Conservation (phyloP, 1,140 invertebrate species). For the Ips nitidus region DNA sequence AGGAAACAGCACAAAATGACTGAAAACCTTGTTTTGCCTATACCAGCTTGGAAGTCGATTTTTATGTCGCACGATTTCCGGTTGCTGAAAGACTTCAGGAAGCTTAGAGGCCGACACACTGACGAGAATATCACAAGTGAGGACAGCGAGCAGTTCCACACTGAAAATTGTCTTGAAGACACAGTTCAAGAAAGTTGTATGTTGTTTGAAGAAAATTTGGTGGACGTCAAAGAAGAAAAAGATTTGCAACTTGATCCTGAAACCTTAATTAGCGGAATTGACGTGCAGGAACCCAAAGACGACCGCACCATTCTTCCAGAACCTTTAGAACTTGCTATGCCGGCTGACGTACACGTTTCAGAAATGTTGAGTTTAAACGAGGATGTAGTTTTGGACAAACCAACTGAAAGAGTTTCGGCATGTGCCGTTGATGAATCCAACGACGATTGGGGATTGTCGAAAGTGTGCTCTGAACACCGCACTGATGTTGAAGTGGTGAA, state of each 20-base stretch:
- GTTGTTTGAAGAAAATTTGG: constrained; percentile 15
- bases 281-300: constrained; percentile 12
- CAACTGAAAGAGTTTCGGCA: neutral
- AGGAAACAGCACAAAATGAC: constrained; percentile 47
- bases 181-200: neutral
- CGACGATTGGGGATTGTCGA: constrained; percentile 22
- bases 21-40: constrained; percentile 47
- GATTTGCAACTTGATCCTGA: neutral
- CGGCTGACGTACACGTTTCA: constrained; percentile 18
- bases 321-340: constrained; percentile 26
- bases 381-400: neutral
- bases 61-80: constrained; percentile 42
- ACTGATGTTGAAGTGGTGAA: neutral
- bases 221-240: neutral
- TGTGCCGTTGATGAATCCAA: constrained; percentile 22
- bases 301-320: constrained; percentile 22
- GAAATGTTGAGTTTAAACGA: constrained; percentile 5
- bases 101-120: constrained; percentile 24
- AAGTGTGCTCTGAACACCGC: neutral
- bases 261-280: constrained; percentile 5
- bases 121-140: constrained; percentile 19
- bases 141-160: neutral
- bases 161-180: neutral
- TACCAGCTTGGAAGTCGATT: constrained; percentile 46
- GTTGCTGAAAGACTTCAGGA: constrained; percentile 4